Evolutionary conservation across 1,140 invertebrate genomes (phyloP), one percentile per base, ranked within the genome.

Genomic region (Aplysia californica): DNA sequence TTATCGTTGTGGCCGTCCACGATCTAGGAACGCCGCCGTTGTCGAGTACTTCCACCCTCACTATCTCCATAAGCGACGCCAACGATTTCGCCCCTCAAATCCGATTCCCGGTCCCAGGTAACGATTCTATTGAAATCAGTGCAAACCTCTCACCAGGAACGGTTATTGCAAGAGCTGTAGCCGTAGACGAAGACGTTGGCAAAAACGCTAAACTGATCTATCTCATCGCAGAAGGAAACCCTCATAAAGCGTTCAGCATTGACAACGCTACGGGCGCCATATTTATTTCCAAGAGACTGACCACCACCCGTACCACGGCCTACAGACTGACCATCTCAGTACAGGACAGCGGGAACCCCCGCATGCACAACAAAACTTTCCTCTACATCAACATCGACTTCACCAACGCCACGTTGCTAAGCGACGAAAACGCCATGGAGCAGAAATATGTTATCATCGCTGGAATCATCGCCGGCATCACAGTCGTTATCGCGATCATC

Each of bases 71-170:
- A 0, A 91, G 94, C 78, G 97, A 98, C 87, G 94, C 95, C 82
- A 98, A 98, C 87, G 97, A 98, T 89, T 97, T 98, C 87, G 94
- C 93, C 77, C 97, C 97, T 26, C 33, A 74, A 15, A 78, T 84
- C 39, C 23, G 75, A 10, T 84, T 79, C 59, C 82, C 82, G n/a
- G 69, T 64, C 31, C 61, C 69, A 6, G 71, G 56, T 6, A 84
- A 84, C 64, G 67, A 77, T n/a, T 77, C 76, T 3, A 67, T 82
- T 5, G 58, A 33, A 33, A 65, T 84, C 50, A 50, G 29, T n/a
- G 74, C 74, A 2, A 65, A 73, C 21, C 21, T 67, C 20, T 70
- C 73, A 39, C 67, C 70, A 23, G 72, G 72, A 6, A 4, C 35
- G 6, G 26, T 70, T 29, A 44, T 69, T 20, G 75, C 65, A 39